Percentiles rank a stretch among this genome's conserved stretches.
These are phyloP conservation scores for Heteromyza rotundicornis DNA, from an alignment of 2,888 invertebrate genomes.

Conservation along the genomic window DNA sequence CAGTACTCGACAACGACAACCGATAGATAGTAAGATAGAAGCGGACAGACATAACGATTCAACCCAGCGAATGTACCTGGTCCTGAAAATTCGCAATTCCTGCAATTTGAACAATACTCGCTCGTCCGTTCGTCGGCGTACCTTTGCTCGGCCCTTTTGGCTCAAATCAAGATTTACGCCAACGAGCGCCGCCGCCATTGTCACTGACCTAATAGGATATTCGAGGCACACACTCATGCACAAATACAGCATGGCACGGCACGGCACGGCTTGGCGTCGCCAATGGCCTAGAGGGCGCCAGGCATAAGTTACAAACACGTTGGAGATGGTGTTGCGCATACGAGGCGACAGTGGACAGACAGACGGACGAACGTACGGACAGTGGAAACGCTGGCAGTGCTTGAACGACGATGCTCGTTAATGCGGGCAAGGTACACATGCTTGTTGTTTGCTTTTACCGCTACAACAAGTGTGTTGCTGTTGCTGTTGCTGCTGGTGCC, in stretches of 20 bases:
- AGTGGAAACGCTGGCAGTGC: too few species aligned
- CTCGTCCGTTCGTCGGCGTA: neutral
- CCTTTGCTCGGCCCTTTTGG: neutral
- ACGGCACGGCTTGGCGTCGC: neutral
- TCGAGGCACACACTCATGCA: conserved; percentile 15
- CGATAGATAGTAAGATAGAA: too few species aligned
- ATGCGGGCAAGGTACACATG: conserved; percentile 12
- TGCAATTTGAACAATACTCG: too few species aligned
- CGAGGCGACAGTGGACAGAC: too few species aligned
- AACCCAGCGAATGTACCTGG: too few species aligned
- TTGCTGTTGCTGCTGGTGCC: neutral
- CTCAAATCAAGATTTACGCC: neutral
- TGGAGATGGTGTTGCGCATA: conserved; percentile 18
- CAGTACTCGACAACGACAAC: too few species aligned
- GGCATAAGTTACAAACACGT: conserved; percentile 13
- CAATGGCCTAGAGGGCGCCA: conserved; percentile 18
- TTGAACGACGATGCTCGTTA: conserved; percentile 13
- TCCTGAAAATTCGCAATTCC: too few species aligned
- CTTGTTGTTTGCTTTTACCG: conserved; percentile 9
- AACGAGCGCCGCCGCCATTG: conserved; percentile 24
- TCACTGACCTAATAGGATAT: conserved; percentile 32
- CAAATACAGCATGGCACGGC: too few species aligned
- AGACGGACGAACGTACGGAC: too few species aligned
- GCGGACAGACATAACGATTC: too few species aligned
- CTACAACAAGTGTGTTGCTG: neutral